phyloP scores from a whole-genome alignment of 2,797 vertebrate genomes.

The Dicrostonyx torquatus region DNA sequence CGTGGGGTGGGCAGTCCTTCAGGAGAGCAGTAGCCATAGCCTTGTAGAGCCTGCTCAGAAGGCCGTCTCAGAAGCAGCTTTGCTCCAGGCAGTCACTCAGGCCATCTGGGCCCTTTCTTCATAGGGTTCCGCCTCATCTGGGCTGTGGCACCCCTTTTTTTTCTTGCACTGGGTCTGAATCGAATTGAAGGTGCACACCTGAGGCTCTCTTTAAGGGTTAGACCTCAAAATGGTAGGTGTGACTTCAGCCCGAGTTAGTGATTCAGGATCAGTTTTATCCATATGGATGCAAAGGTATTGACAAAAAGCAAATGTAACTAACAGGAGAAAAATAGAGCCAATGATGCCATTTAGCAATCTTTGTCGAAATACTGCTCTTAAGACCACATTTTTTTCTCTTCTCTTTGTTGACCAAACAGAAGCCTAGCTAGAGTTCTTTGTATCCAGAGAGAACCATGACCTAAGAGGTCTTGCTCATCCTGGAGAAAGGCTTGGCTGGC shows the following conservation, averaged over 20 bases:
- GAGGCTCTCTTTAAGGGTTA: not conserved
- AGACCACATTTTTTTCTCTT: not conserved
- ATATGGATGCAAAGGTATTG: not conserved
- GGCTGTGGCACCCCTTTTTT: not conserved
- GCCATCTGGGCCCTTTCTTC: not conserved
- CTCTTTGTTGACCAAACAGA: not conserved
- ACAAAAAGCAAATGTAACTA: not conserved
- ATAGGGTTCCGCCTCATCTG: not conserved
- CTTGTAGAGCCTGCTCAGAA: not conserved
- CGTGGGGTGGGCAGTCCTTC: conserved; percentile 41
- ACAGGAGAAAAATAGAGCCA: not conserved
- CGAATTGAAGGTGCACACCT: not conserved
- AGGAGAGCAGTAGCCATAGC: conserved; percentile 35
- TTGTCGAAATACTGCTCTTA: not conserved
- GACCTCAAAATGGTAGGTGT: not conserved
- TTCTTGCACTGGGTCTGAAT: not conserved
- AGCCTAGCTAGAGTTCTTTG: not conserved
- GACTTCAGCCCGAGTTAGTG: not conserved
- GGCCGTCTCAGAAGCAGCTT: not conserved
- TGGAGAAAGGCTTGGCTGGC: not conserved
- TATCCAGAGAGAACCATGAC: not conserved
- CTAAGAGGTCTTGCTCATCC: not conserved
- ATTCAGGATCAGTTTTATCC: not conserved
- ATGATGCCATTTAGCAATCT: not conserved
- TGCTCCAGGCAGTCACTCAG: not conserved